Evolutionary conservation across 2,797 vertebrate genomes (phyloP), one percentile per base, ranked within the genome.

Genomic region (Streptopelia turtur): DNA sequence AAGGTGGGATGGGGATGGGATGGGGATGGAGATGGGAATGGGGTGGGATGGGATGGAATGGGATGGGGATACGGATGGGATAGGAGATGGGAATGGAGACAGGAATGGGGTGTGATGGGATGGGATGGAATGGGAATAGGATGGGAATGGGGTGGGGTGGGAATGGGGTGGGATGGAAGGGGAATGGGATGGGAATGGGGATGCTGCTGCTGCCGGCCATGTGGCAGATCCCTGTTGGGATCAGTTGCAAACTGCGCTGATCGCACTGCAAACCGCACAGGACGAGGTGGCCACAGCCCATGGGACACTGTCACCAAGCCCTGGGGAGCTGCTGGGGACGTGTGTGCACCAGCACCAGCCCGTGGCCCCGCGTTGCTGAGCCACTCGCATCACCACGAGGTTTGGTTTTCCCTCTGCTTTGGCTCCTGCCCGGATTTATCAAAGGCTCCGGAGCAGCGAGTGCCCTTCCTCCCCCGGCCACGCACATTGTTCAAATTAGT

Each of bases 401-500:
- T 57, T 94, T 94, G 90, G 53, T 86, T 94, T 88, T 89, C 77
- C 71, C 87, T 74, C 87, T 74, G 70, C 1, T 89, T 94, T 90
- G 94, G 68, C 83, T 96, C 92, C 74, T 2, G 53, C 87, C 47
- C 37, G 59, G 72, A 64, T 84, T 93, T 96, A 95, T 92, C 96
- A 94, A 96, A 96, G 94, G 88, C 91, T 93, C 72, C 1, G 10
- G 60, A 95, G 95, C 95, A 94, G 93, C 18, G 53, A 75, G 91
- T 0, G 24, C 89, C 85, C 90, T 92, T 70, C 91, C 93, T 89
- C 87, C 96, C 93, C 79, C 60, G 5, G 72, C 94, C 60, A 69
- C 45, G 63, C 97, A 97, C 95, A 96, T 96, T 98, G 97, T 97
- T 97, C 82, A 61, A 95, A 98, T 98, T 98, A 98, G 95, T 72